Evolutionary conservation across 2,888 invertebrate species (phyloP), one percentile per base, ranked within the genome.

Genomic region (Lochmaea capreae): DNA sequence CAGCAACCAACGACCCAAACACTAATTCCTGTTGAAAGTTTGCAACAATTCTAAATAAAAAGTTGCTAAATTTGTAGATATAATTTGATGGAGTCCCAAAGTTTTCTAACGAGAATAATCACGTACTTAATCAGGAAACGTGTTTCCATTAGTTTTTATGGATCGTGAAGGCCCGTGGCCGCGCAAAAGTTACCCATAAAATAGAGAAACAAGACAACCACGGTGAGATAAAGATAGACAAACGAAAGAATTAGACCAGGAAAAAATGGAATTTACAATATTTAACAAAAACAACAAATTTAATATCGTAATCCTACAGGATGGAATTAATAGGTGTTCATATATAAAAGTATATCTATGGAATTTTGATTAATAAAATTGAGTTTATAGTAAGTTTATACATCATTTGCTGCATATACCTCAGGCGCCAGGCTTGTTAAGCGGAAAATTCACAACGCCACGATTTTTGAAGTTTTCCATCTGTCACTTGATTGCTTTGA

Each of bases 91-190:
- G 72, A 65, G 79, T 74, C 76, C 65, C 76, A 78, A 76, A 79
- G 76, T 81, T 80, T 80, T 77, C 79, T 81, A 82, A 83, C 80
- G 80, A 79, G 79, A 79, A 79, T 81, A 80, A 81, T 81, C 78
- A 80, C 77, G 78, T 80, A 78, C 79, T 83, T 82, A 83, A 83
- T 83, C 83, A 82, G 79, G 70, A 77, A 77, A 77, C 80, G 80
- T 79, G 80, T 81, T 82, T 80, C 80, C 81, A 81, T 82, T 82
- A 80, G 79, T 83, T 83, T 83, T 83, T 83, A 81, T 80, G 78
- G 79, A 79, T 77, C 79, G 77, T 80, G 79, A 77, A 81, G 80
- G 80, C 77, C 81, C 77, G 78, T 77, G 76, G 79, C 77, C 80
- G 78, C 75, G 75, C 79, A 79, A 76, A 79, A 79, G 78, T 76